These are phyloP conservation scores for Euschistus heros DNA, from an alignment of 1,140 invertebrate genomes.

Conservation along the genomic window DNA sequence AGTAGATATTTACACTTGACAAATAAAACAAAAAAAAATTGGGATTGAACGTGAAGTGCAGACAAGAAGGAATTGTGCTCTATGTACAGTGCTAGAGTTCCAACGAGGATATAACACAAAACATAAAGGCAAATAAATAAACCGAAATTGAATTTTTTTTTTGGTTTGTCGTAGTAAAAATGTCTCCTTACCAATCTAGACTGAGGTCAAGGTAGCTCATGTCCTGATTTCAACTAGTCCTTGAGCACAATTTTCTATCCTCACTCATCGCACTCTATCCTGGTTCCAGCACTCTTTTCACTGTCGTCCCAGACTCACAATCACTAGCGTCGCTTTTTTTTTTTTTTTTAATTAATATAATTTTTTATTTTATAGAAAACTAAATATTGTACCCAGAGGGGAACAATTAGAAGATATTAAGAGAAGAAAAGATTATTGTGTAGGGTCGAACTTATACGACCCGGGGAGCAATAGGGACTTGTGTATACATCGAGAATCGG, in stretches of 20 bases:
- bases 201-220: constrained; percentile 29
- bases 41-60: constrained; percentile 17
- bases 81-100: constrained; percentile 18
- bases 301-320: background rate
- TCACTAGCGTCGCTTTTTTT: background rate
- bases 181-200: constrained; percentile 26
- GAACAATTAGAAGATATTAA: background rate
- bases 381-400: background rate
- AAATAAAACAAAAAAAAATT: constrained; percentile 14
- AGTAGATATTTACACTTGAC: constrained; percentile 3
- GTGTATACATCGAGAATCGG: background rate
- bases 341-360: background rate
- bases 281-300: background rate
- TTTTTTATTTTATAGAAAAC: background rate
- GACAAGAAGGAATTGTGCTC: constrained; percentile 12
- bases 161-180: background rate
- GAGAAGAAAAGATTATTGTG: background rate
- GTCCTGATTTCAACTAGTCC: constrained; percentile 20
- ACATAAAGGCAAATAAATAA: constrained; percentile 8
- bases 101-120: constrained; percentile 13
- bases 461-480: background rate
- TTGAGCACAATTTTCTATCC: constrained; percentile 7
- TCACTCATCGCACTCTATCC: background rate
- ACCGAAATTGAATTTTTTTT: constrained; percentile 4
- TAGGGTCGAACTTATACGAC: background rate